These are phyloP conservation scores for Ennomos quercinarius DNA, from an alignment of 2,888 invertebrate species.

Conservation along the genomic window DNA sequence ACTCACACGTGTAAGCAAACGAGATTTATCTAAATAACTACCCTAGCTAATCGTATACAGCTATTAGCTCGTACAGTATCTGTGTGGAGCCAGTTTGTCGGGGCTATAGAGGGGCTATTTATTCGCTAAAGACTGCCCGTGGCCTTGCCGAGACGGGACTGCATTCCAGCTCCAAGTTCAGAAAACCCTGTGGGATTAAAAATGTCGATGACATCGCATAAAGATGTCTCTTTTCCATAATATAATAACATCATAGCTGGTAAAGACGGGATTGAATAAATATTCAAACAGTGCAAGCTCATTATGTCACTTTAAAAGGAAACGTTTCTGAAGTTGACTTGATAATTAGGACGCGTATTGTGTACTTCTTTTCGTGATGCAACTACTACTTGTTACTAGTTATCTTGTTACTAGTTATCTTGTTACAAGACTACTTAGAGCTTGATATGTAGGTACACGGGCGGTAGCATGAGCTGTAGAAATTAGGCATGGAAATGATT, in stretches of 20 bases:
- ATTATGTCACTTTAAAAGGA: conserved; percentile 6
- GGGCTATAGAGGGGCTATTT: conserved; percentile 72
- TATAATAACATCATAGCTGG: conserved; percentile 30
- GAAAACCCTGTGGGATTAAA: conserved; percentile 70
- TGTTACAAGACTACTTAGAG: too few species aligned
- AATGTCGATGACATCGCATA: conserved; percentile 48
- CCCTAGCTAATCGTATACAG: conserved; percentile 68
- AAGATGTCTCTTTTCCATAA: conserved; percentile 29
- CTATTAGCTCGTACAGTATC: conserved; percentile 64
- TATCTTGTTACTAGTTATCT: too few species aligned
- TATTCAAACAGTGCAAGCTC: not conserved
- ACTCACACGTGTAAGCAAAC: conserved; percentile 27
- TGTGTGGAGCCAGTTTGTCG: conserved; percentile 62
- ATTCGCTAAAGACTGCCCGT: conserved; percentile 75
- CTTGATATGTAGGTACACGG: too few species aligned
- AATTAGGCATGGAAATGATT: too few species aligned
- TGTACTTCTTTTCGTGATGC: not conserved
- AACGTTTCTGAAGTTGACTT: not conserved
- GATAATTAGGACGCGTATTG: conserved; percentile 15
- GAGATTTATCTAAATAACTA: conserved; percentile 68
- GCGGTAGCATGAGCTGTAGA: too few species aligned
- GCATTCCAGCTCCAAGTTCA: conserved; percentile 74
- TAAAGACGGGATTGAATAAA: conserved; percentile 7
- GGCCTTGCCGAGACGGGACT: conserved; percentile 63
- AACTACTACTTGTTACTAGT: too few species aligned